Evolutionary conservation across 2,888 invertebrate genomes (phyloP).

Genomic region (Molanna angustata): DNA sequence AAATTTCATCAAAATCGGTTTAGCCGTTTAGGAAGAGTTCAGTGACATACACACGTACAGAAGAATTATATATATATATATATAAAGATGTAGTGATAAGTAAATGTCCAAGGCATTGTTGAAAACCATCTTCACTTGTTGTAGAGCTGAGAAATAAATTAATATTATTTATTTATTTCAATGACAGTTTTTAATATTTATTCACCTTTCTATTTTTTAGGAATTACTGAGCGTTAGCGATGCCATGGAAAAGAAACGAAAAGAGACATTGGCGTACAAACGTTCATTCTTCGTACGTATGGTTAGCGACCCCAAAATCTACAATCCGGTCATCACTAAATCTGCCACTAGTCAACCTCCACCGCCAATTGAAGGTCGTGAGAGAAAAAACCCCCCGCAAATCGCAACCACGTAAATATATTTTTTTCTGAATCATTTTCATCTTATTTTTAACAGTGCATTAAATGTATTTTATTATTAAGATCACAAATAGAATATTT

Average conservation of each 20-base stretch:
- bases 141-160: no score
- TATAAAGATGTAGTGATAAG: no score
- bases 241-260: conserved; percentile 69
- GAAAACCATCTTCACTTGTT: no score
- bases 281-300: conserved; percentile 96
- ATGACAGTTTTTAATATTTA: no score
- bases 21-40: no score
- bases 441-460: conserved; percentile 33
- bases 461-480: not conserved
- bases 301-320: conserved; percentile 96
- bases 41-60: no score
- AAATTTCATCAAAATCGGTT: no score
- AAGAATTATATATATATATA: no score
- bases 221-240: conserved; percentile 70
- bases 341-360: conserved; percentile 50
- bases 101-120: no score
- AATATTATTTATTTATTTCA: no score
- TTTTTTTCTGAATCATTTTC: not conserved
- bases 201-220: no score
- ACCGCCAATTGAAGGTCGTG: conserved; percentile 44
- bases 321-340: conserved; percentile 87
- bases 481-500: no score
- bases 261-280: conserved; percentile 83
- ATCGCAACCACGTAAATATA: conserved; percentile 18
- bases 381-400: conserved; percentile 25